Evolutionary conservation across 2,797 vertebrate genomes (phyloP).

Genomic region (Rhynchonycteris naso): DNA sequence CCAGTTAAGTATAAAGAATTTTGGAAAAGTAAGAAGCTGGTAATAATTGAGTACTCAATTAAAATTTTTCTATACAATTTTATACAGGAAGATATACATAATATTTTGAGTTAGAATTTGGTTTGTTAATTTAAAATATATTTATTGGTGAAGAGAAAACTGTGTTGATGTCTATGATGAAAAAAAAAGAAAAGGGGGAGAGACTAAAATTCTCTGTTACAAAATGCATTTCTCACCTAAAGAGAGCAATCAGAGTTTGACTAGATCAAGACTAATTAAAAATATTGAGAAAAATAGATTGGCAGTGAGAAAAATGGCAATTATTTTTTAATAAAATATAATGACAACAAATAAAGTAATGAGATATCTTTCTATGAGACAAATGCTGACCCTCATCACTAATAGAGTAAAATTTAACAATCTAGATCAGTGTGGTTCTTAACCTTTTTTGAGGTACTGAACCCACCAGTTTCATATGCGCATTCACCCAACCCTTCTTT

Average conservation of each 20-base stretch:
- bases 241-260: not conserved
- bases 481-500: too few species aligned
- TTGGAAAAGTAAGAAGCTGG: not conserved
- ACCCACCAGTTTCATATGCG: too few species aligned
- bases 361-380: slow-evolving; percentile 50
- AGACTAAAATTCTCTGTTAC: not conserved
- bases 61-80: not conserved
- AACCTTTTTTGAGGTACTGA: too few species aligned
- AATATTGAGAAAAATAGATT: not conserved
- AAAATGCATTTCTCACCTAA: slow-evolving; percentile 24
- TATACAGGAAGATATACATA: not conserved
- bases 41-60: not conserved
- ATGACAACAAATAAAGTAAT: slow-evolving; percentile 64
- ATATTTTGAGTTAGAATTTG: slow-evolving; percentile 18
- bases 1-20: not conserved
- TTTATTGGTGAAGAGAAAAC: not conserved
- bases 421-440: too few species aligned
- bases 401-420: slow-evolving; percentile 41
- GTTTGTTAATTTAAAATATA: slow-evolving; percentile 13
- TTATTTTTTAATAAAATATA: not conserved
- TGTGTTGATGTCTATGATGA: not conserved
- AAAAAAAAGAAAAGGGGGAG: not conserved
- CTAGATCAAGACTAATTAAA: slow-evolving; percentile 67
- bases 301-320: slow-evolving; percentile 3
- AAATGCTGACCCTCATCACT: slow-evolving; percentile 34